Base-by-base conservation (phyloP, 2,113 vertebrate genomes). In the Marcusenius ussheri region DNA sequence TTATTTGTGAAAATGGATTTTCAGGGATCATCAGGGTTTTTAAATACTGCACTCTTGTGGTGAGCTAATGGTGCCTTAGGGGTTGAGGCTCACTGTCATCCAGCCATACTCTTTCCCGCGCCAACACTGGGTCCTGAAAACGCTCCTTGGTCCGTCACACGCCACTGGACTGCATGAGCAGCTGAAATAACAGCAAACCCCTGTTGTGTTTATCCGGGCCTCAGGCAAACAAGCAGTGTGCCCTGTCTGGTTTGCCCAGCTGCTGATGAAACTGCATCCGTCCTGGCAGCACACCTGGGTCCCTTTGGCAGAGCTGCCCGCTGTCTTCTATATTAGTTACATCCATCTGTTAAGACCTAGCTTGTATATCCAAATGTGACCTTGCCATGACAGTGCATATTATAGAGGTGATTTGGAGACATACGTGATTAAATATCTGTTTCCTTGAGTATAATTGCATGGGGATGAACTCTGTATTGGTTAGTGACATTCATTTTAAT, bases 231-330 rank as follows among this genome's bases (percentile, higher is more conserved):
- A 83, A 50, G 58, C 50, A 19, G 11, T 70, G 21, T 83, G 74
- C 49, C 15, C 70, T 31, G 50, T 89, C 47, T 83, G 74, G 50
- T 89, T 89, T 89, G 35, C 74, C 88, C 49, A 89, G 88, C 50
- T 89, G 88, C 47, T 50, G 88, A 39, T 80, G 66, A 89, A 27
- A 80, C 50, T 19, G 50, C 85, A 56, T 87, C 50, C 15, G 27
- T 51, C 85, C 50, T 53, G 31, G 85, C 85, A 35, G 50, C 49
- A 87, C 47, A 87, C 85, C 85, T 87, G 49, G 85, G 85, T 35
- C 85, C 27, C 27, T 31, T 53, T 39, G 49, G 85, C 47, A 87
- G 31, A 31, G 50, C 15, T 53, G 85, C 15, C 50, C 17, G 31
- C 50, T 17, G 50, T 35, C 85, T 53, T 19, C 50, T 87, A 47